Conservation (phyloP, 2,888 invertebrate genomes). For the Entomobrya proxima region DNA sequence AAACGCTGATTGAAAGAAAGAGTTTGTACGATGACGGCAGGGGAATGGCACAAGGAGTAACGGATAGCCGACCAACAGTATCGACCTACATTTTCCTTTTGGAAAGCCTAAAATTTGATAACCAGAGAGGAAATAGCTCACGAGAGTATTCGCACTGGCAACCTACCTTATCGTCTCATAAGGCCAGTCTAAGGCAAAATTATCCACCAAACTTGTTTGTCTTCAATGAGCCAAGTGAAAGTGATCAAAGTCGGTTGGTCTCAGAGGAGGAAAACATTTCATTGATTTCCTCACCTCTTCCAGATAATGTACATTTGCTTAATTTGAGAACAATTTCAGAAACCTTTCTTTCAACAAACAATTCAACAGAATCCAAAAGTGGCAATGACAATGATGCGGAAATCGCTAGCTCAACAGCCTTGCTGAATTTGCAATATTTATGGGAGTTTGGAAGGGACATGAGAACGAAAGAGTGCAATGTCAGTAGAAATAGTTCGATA, state of each 20-base stretch:
- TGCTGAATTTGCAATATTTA: conserved; percentile 33
- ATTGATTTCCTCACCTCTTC: background rate
- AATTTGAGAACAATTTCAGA: conserved; percentile 9
- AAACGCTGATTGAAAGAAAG: conserved; percentile 95
- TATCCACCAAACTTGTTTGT: conserved; percentile 89
- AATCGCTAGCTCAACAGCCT: background rate
- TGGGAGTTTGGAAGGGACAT: background rate
- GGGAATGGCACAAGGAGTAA: conserved; percentile 95
- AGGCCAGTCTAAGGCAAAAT: conserved; percentile 85
- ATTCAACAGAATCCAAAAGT: background rate
- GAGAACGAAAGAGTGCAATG: background rate
- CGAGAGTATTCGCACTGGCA: conserved; percentile 69
- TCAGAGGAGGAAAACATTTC: too few relatives aligned
- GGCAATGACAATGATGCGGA: background rate
- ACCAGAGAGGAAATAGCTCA: background rate
- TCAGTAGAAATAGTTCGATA: too few relatives aligned
- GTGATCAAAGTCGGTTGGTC: background rate
- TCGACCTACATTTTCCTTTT: conserved; percentile 91
- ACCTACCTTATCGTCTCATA: conserved; percentile 85
- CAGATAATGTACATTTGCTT: conserved; percentile 23
- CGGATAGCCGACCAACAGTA: conserved; percentile 90
- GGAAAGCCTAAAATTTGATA: conserved; percentile 81
- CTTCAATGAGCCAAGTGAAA: conserved; percentile 76
- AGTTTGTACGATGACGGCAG: conserved; percentile 96
- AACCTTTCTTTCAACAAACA: background rate